These are phyloP conservation scores for Ameiurus melas DNA, from an alignment of 2,113 vertebrate genomes.

Conservation along the genomic window DNA sequence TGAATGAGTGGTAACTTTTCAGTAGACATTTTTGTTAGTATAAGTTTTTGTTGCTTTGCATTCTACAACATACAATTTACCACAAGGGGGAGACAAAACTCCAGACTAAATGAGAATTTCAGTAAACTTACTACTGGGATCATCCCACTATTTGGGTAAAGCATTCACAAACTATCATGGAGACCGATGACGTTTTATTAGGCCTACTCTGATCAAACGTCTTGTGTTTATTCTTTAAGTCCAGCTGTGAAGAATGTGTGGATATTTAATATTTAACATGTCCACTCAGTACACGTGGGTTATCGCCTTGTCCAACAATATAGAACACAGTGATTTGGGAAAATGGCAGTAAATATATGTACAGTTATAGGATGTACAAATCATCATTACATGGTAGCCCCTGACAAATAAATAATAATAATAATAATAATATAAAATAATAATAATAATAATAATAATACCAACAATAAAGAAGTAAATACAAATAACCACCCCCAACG, in stretches of 20 bases:
- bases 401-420: not conserved
- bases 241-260: not conserved
- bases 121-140: not conserved
- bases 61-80: not conserved
- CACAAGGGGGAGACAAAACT: constrained; percentile 43
- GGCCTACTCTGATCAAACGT: not conserved
- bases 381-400: not conserved
- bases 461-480: not conserved
- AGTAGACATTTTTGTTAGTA: too few relatives aligned
- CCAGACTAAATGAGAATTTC: not conserved
- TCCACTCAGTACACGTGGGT: not conserved
- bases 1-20: too few relatives aligned
- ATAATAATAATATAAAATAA: too few relatives aligned
- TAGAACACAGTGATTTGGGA: not conserved
- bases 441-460: not conserved
- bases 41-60: not conserved
- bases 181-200: not conserved
- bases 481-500: not conserved
- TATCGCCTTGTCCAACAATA: not conserved
- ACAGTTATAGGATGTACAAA: not conserved
- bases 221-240: not conserved
- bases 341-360: not conserved
- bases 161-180: not conserved
- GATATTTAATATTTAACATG: not conserved
- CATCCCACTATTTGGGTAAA: not conserved